phyloP scores from a whole-genome alignment of 2,113 vertebrate genomes.

The Pelodiscus sinensis region DNA sequence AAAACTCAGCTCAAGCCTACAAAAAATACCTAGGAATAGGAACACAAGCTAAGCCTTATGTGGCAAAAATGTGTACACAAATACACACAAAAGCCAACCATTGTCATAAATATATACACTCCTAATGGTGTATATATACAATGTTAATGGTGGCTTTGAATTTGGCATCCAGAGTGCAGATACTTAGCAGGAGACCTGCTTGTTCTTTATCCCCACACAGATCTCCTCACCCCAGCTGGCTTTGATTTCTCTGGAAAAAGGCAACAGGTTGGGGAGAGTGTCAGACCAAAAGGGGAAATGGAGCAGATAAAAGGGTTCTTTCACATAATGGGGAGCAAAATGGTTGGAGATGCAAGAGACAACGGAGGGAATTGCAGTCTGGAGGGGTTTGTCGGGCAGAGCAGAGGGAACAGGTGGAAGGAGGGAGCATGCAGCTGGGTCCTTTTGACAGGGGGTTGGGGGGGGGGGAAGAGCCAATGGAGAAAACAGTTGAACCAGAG shows the following conservation, averaged over 20 bases:
- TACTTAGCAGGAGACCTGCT: neutral
- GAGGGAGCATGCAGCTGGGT: fast-evolving
- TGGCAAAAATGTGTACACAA: neutral
- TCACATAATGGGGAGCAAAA: neutral
- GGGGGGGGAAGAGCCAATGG: neutral
- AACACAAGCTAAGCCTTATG: neutral
- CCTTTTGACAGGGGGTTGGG: neutral
- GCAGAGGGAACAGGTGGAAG: neutral
- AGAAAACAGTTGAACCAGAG: neutral
- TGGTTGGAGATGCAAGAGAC: neutral
- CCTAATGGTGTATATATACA: neutral
- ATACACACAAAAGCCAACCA: neutral
- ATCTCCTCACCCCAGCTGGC: no score
- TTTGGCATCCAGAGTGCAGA: fast-evolving
- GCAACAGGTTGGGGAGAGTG: neutral
- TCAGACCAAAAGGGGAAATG: neutral
- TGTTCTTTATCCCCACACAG: neutral
- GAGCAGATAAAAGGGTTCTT: neutral
- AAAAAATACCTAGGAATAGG: constrained; percentile 5
- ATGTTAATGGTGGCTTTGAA: neutral
- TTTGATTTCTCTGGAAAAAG: neutral
- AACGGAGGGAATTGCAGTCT: neutral
- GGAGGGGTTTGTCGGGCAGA: neutral
- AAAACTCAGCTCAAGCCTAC: neutral
- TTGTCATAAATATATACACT: constrained; percentile 5